These are phyloP conservation scores for Typhlichthys subterraneus DNA, from an alignment of 2,797 vertebrate species.

Conservation along the genomic window DNA sequence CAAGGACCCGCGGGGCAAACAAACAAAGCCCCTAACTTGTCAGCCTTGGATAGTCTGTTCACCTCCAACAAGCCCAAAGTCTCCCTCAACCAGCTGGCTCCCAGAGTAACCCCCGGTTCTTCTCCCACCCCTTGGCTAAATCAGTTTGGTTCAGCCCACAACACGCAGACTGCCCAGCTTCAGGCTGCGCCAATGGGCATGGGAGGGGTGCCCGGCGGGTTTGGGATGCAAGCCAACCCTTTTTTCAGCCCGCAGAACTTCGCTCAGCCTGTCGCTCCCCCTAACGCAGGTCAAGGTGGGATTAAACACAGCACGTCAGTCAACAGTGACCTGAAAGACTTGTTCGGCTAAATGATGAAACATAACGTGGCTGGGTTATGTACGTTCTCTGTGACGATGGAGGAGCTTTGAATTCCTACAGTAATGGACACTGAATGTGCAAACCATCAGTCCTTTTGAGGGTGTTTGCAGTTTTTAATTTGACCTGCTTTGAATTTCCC, in stretches of 20 bases:
- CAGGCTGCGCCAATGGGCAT: slow-evolving; percentile 72
- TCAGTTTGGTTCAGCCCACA: slow-evolving; percentile 80
- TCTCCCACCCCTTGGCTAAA: slow-evolving; percentile 84
- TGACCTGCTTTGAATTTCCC: slow-evolving; percentile 33
- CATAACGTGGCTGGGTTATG: slow-evolving; percentile 9
- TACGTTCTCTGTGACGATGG: slow-evolving; percentile 43
- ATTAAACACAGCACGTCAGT: slow-evolving; percentile 87
- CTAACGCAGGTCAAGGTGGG: slow-evolving; percentile 76
- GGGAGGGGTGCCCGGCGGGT: slow-evolving; percentile 80
- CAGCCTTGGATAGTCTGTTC: slow-evolving; percentile 92
- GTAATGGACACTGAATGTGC: slow-evolving; percentile 51
- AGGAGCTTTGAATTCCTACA: slow-evolving; percentile 39
- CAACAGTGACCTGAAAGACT: slow-evolving; percentile 96
- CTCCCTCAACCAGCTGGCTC: slow-evolving; percentile 91
- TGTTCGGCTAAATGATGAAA: slow-evolving; percentile 86
- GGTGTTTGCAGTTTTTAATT: slow-evolving; percentile 47
- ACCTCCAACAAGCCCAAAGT: slow-evolving; percentile 92
- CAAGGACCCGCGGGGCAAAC: slow-evolving; percentile 66
- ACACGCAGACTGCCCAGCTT: slow-evolving; percentile 74
- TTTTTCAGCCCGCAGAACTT: slow-evolving; percentile 98
- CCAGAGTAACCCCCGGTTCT: slow-evolving; percentile 67
- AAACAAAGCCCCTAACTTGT: slow-evolving; percentile 83
- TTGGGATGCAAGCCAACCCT: slow-evolving; percentile 94
- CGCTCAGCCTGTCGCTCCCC: slow-evolving; percentile 74
- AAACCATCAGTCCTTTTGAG: slow-evolving; percentile 32